A percentile compares a stretch with the other conserved stretches of the same genome.
phyloP scores from a whole-genome alignment of 2,888 invertebrate species.

The Elmis aenea region DNA sequence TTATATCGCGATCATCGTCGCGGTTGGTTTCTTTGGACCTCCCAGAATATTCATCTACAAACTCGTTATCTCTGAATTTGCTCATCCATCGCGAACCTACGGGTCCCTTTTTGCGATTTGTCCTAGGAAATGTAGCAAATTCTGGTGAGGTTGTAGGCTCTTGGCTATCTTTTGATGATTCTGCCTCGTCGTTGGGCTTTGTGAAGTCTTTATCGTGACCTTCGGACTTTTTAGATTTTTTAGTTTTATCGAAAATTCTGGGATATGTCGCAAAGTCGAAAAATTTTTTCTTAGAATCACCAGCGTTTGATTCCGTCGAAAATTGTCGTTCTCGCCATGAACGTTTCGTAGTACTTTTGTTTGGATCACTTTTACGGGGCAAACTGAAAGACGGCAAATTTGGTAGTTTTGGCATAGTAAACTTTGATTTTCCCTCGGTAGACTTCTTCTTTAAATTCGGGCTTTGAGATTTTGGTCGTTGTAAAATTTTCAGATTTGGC shows the following conservation, averaged over 20 bases:
- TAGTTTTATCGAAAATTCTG: conserved; percentile 55
- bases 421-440: conserved; percentile 42
- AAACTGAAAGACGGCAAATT: conserved; percentile 55
- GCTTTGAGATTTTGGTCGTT: conserved; percentile 51
- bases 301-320: conserved; percentile 51
- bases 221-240: conserved; percentile 46
- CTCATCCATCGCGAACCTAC: conserved; percentile 50
- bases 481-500: conserved; percentile 56
- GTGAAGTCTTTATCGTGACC: conserved; percentile 24
- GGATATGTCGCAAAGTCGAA: conserved; percentile 78
- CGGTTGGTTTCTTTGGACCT: conserved; percentile 33
- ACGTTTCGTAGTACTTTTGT: conserved; percentile 37
- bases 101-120: conserved; percentile 50
- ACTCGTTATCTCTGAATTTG: conserved; percentile 34
- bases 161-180: conserved; percentile 53
- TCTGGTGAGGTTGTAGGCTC: conserved; percentile 60
- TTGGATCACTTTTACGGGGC: conserved; percentile 43
- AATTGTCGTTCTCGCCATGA: conserved; percentile 40
- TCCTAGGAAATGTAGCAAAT: conserved; percentile 61
- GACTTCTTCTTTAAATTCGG: conserved; percentile 32
- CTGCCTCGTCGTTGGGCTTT: too few species aligned
- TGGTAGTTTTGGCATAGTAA: conserved; percentile 58
- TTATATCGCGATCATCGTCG: conserved; percentile 29
- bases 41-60: conserved; percentile 32
- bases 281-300: conserved; percentile 54